Evolutionary conservation across 2,113 vertebrate genomes (phyloP), one percentile per base, ranked within the genome.

Genomic region (Candoia aspera): DNA sequence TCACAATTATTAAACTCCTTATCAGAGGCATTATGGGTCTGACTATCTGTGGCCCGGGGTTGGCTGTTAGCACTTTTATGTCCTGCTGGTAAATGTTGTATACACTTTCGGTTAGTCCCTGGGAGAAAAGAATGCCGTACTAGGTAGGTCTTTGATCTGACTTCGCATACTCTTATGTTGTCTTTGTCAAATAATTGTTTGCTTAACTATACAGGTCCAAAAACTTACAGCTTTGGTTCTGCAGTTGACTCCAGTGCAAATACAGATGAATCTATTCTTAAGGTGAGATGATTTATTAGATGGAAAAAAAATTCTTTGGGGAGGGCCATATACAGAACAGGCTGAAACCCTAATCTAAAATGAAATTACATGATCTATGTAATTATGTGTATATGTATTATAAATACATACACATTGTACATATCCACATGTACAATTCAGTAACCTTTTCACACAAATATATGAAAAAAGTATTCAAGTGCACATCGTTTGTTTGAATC

Each of bases 191-290:
- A 21, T 88, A 2, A 19, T 87, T 92, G 0, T 0, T 94, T 96
- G 6, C 95, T 93, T 96, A 0, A 94, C 91, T 94, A 95, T 90
- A 73, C 97, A 99, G 99, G 98, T 96, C 99, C 99, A 0, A 99
- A 99, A 97, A 99, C 99, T 19, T 99, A 99, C 96, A 99, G 98
- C 96, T 98, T 99, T 96, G 97, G 97, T 90, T 97, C 98, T 53
- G 92, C 98, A 92, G 96, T 97, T 64, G 99, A 99, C 95, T 97
- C 97, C 21, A 93, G 95, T 89, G 96, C 97, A 92, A 98, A 93
- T 95, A 90, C 97, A 49, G 98, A 99, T 97, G 99, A 98, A 95
- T 99, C 99, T 42, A 95, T 99, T 95, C 98, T 99, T 86, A 99
- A 99, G 97, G 99, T 97, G 83, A 98, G 96, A 29, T 29, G 10